phyloP scores from a whole-genome alignment of 2,888 invertebrate species.

The Apamea sordens region DNA sequence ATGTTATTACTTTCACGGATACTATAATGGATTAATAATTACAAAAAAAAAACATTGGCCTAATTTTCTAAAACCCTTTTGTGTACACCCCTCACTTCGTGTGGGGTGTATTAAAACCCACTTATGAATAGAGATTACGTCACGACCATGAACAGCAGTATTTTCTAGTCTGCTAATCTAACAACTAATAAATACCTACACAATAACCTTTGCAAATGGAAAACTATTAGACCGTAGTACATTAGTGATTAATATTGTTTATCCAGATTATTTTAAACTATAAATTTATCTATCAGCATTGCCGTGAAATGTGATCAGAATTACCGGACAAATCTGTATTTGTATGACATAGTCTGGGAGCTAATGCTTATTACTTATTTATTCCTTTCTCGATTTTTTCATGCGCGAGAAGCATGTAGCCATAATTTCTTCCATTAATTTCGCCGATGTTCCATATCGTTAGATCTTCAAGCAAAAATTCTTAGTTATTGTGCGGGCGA shows the following conservation, averaged over 20 bases:
- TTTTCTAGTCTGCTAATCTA: background rate
- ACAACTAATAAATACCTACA: background rate
- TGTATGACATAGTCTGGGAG: conserved; percentile 1
- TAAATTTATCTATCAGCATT: conserved; percentile 1
- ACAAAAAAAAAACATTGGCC: too few species aligned
- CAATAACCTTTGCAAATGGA: background rate
- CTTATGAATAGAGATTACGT: background rate
- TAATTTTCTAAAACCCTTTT: too few species aligned
- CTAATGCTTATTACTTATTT: background rate
- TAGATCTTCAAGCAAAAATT: background rate
- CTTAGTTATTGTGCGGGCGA: background rate
- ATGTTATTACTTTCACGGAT: too few species aligned
- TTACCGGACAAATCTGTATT: background rate
- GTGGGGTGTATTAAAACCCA: background rate
- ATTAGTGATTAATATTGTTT: conserved; percentile 7
- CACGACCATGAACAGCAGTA: background rate
- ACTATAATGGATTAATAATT: too few species aligned
- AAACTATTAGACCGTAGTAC: background rate
- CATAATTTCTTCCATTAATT: background rate
- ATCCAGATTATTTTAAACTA: background rate
- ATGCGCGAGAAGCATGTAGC: background rate
- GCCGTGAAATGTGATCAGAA: background rate
- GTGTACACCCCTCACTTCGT: background rate
- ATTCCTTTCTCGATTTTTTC: too few species aligned
- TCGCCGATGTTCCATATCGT: background rate